Evolutionary conservation across 1,140 invertebrate genomes (phyloP), one percentile per base, ranked within the genome.

Genomic region (Drosophila biarmipes): DNA sequence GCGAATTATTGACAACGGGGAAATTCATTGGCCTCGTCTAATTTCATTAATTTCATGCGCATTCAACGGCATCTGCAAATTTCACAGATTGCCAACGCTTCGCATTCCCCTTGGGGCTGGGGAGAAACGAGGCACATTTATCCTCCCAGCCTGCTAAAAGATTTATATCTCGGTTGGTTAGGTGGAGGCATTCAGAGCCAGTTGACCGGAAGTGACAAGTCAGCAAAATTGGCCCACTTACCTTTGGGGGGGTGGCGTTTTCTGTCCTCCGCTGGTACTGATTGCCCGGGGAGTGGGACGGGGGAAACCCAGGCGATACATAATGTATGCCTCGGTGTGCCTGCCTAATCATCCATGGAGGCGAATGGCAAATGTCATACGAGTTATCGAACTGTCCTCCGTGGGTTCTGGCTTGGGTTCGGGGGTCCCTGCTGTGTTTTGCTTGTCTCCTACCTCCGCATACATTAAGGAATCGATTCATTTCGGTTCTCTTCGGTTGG

Each of bases 161-260:
- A 76, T 82, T 87, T 87, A 62, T 79, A 79, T 66, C 63, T 68
- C 49, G 45, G 19, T 74, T 81, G 67, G 45, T 66, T 80, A 62
- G 49, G 14, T 19, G 53, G 14, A 27, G 53, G 29, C 63, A 85
- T 74, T 82, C 82, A 67, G 49, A 73, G 59, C 56, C 84, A 89
- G 73, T 89, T 89, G 79, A 89, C 84, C 84, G 85, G 84, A 89
- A 89, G 79, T 89, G 84, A 89, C 79, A 82, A 89, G 75, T 89
- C 84, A 89, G 84, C 84, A 89, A 64, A 89, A 82, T 62, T 84
- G 76, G 55, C 29, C 76, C 79, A 84, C 82, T 89, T 80, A 84
- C 79, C 84, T 89, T 69, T 46, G 19, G 29, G 43, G 21, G 48
- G 24, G 5, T 31, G 48, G 17, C 11, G 8, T 19, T 31, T 51